Evolutionary conservation across 2,797 vertebrate species (phyloP).

Genomic region (Characodon lateralis): DNA sequence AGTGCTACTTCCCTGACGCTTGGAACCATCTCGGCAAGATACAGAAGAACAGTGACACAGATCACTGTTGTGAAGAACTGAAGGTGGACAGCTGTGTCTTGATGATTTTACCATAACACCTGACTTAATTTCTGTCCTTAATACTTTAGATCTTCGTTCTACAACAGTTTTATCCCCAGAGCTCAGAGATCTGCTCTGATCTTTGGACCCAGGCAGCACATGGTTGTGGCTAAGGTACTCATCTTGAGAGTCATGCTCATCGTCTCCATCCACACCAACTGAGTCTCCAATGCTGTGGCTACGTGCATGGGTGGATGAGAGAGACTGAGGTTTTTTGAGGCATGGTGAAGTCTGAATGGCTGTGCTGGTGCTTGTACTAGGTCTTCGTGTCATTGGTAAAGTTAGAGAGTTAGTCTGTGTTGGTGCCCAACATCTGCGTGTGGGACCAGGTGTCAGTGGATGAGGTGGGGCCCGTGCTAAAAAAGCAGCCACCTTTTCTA

Average conservation of each 20-base stretch:
- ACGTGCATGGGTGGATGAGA: constrained; percentile 66
- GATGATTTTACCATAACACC: constrained; percentile 64
- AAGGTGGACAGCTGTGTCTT: constrained; percentile 70
- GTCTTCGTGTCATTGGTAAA: constrained; percentile 80
- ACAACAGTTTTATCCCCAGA: constrained; percentile 50
- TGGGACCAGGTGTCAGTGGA: constrained; percentile 80
- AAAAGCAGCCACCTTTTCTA: constrained; percentile 81
- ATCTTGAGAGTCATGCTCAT: constrained; percentile 76
- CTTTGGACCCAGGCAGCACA: constrained; percentile 52
- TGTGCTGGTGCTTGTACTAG: constrained; percentile 81
- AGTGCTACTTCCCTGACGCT: constrained; percentile 74
- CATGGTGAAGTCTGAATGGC: constrained; percentile 89
- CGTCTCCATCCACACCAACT: constrained; percentile 69
- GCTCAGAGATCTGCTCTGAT: constrained; percentile 50
- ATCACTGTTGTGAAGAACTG: constrained; percentile 61
- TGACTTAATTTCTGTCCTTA: constrained; percentile 68
- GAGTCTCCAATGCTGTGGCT: constrained; percentile 79
- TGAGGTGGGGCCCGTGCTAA: constrained; percentile 82
- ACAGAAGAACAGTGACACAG: constrained; percentile 60
- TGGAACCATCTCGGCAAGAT: constrained; percentile 67
- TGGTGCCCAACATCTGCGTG: constrained; percentile 81
- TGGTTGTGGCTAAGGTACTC: constrained; percentile 72
- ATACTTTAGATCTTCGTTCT: constrained; percentile 65
- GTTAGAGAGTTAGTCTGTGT: constrained; percentile 81
- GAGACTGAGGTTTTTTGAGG: constrained; percentile 79